A percentile compares a stretch with the other conserved stretches of the same genome.
These are phyloP conservation scores for Tamandua tetradactyla DNA, from an alignment of 2,797 vertebrate species.

Conservation along the genomic window DNA sequence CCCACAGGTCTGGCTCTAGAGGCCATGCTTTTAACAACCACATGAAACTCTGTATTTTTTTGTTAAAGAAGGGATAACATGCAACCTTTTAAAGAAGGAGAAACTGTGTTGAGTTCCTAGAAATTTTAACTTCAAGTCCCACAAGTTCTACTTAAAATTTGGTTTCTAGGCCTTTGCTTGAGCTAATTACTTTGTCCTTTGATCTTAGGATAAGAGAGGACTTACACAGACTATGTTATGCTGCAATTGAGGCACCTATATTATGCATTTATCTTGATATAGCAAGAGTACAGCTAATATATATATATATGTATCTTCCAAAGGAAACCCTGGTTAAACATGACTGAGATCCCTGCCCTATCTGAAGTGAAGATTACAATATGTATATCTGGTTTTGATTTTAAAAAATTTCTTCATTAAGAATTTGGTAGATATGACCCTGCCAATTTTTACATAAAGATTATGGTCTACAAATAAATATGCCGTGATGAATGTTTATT, in stretches of 20 bases:
- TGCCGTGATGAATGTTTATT: no score
- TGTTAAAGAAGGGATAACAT: background rate
- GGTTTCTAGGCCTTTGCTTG: background rate
- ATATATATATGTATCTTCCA: background rate
- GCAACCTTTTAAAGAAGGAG: background rate
- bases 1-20: background rate
- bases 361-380: background rate
- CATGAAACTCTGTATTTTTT: background rate
- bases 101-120: background rate
- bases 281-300: background rate
- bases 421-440: background rate
- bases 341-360: background rate
- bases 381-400: background rate
- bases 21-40: fast-evolving
- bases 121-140: background rate
- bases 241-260: background rate
- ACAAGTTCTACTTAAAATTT: background rate
- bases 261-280: background rate
- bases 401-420: background rate
- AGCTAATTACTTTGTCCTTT: background rate
- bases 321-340: background rate
- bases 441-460: background rate
- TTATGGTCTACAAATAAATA: background rate
- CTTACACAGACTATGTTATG: background rate
- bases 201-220: background rate